These are phyloP conservation scores for Trachemys scripta DNA, from an alignment of 2,113 vertebrate genomes.

Conservation along the genomic window DNA sequence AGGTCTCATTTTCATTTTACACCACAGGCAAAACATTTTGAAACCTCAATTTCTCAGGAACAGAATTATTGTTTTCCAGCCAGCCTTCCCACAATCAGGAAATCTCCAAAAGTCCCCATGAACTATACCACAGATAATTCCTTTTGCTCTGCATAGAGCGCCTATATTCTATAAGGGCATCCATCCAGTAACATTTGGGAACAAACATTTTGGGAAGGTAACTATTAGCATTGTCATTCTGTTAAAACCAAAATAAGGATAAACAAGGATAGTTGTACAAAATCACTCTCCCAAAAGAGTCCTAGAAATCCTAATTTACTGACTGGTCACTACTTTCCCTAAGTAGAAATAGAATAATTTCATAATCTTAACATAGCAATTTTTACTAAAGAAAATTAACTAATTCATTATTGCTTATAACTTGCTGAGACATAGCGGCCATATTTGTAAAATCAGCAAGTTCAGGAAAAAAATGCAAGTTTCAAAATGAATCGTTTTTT, in stretches of 20 bases:
- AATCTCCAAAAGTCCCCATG: background rate
- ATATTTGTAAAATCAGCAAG: slow-evolving; percentile 90
- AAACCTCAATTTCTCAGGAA: background rate
- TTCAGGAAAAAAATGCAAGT: slow-evolving; percentile 81
- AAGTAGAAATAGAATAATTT: slow-evolving; percentile 85
- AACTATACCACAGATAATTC: background rate
- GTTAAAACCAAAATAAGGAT: slow-evolving; percentile 78
- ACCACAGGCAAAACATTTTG: background rate
- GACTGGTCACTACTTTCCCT: slow-evolving; percentile 77
- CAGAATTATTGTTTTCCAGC: background rate
- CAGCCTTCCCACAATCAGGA: background rate
- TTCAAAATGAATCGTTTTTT: slow-evolving; percentile 81
- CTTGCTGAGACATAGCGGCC: slow-evolving; percentile 89
- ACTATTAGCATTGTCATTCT: slow-evolving; percentile 74
- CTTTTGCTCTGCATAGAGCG: background rate
- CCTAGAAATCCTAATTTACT: slow-evolving; percentile 84
- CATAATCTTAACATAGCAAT: slow-evolving; percentile 87
- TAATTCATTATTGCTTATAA: slow-evolving; percentile 90
- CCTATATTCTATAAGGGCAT: background rate
- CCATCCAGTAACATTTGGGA: slow-evolving; percentile 62
- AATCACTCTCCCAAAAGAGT: slow-evolving; percentile 81
- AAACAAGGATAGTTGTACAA: slow-evolving; percentile 77
- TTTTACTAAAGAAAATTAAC: slow-evolving; percentile 88
- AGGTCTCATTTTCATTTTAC: background rate
- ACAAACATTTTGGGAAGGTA: slow-evolving; percentile 38